These are phyloP conservation scores for Habroteleia sp. DNA, from an alignment of 2,888 invertebrate genomes.

Conservation along the genomic window DNA sequence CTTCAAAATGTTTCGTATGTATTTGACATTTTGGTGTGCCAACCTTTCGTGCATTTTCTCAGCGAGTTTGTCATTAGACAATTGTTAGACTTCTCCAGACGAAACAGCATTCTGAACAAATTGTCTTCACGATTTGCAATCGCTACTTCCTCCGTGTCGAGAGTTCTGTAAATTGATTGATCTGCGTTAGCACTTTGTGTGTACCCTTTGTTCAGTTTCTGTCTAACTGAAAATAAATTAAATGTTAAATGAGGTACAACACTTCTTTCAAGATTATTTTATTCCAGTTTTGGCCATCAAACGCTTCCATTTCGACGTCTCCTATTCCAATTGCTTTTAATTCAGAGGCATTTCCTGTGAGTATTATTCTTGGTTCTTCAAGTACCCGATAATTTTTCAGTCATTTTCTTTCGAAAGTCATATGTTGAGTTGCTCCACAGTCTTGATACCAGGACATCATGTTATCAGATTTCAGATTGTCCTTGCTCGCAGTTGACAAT, in stretches of 20 bases:
- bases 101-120: too few relatives aligned
- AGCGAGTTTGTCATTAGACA: too few relatives aligned
- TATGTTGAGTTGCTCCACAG: conserved; percentile 23
- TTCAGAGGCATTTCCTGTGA: conserved; percentile 65
- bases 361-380: conserved; percentile 10
- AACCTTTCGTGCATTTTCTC: too few relatives aligned
- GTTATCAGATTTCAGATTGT: background rate
- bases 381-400: conserved; percentile 5
- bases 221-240: conserved; percentile 68
- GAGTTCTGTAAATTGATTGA: conserved; percentile 61
- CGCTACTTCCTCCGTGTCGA: conserved; percentile 47
- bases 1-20: too few relatives aligned
- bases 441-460: conserved; percentile 20
- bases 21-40: too few relatives aligned
- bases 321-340: conserved; percentile 66
- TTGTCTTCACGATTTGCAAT: conserved; percentile 63
- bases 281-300: conserved; percentile 65
- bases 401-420: conserved; percentile 16
- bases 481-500: background rate
- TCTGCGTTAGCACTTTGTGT: conserved; percentile 63
- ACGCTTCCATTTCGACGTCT: conserved; percentile 66
- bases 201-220: conserved; percentile 68
- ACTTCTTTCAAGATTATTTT: conserved; percentile 63
- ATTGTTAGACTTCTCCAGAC: too few relatives aligned
- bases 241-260: conserved; percentile 60